These are phyloP conservation scores for Oreocharis arfaki DNA, from an alignment of 2,113 vertebrate genomes.

Conservation along the genomic window DNA sequence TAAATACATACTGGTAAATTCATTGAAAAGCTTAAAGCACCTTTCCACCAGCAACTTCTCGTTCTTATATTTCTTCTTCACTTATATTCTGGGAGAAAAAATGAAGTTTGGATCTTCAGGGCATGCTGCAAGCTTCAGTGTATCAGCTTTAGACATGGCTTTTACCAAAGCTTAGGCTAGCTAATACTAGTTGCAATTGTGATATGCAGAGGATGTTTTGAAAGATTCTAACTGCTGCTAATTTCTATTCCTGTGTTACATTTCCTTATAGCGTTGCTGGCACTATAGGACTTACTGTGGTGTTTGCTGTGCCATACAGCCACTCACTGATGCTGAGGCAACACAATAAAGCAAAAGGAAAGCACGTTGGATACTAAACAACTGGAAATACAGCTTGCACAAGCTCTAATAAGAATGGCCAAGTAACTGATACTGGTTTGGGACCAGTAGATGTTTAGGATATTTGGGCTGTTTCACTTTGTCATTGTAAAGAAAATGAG, in stretches of 20 bases:
- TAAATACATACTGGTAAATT: background rate
- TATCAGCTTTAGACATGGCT: background rate
- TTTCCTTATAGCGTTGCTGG: background rate
- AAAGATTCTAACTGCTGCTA: background rate
- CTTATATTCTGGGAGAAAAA: background rate
- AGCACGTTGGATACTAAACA: background rate
- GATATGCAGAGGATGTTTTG: background rate
- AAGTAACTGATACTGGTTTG: background rate
- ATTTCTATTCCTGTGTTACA: background rate
- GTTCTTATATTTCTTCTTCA: background rate
- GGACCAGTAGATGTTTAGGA: background rate
- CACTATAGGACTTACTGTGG: background rate
- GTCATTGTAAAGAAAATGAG: background rate
- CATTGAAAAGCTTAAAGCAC: background rate
- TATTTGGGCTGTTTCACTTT: background rate
- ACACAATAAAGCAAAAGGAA: background rate
- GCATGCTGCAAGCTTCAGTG: background rate
- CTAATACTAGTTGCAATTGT: background rate
- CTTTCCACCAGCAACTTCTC: background rate
- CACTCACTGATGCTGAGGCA: background rate
- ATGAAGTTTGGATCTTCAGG: background rate
- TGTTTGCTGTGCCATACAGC: background rate
- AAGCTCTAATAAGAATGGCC: background rate
- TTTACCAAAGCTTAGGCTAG: background rate
- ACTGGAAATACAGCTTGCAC: background rate